Conservation (phyloP, 2,797 vertebrate genomes). For the Helostoma temminkii region DNA sequence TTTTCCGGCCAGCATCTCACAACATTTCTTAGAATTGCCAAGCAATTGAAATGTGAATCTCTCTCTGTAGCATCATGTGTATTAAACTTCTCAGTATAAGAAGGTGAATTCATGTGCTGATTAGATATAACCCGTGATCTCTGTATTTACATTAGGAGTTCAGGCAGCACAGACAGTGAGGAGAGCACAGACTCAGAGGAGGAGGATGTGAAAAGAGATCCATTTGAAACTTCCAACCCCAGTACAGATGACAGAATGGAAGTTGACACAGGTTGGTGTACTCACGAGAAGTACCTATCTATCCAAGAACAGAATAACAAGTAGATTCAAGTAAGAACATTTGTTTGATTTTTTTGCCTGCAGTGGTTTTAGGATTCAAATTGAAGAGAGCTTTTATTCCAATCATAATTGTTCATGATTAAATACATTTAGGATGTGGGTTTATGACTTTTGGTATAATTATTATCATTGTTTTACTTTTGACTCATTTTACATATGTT, state of each 20-base stretch:
- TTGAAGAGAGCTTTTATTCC: not conserved
- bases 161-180: constrained; percentile 97
- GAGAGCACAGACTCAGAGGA: constrained; percentile 99
- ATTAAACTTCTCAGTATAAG: not conserved
- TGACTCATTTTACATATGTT: not conserved
- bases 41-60: not conserved
- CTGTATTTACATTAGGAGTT: constrained; percentile 82
- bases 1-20: too few relatives aligned
- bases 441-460: not conserved
- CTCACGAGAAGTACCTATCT: not conserved
- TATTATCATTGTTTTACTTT: not conserved
- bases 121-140: not conserved
- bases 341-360: too few relatives aligned
- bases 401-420: not conserved
- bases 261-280: constrained; percentile 89
- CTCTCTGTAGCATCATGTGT: not conserved
- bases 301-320: not conserved
- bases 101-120: not conserved
- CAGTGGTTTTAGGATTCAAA: not conserved
- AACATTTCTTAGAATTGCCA: too few relatives aligned
- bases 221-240: constrained; percentile 87
- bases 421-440: not conserved
- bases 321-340: not conserved
- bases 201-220: constrained; percentile 92
- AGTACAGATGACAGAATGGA: constrained; percentile 95